Percentiles rank a stretch among this genome's conserved stretches.
These are phyloP conservation scores for Cyphomyrus discorhynchus DNA, from an alignment of 2,113 vertebrate genomes.

Conservation along the genomic window DNA sequence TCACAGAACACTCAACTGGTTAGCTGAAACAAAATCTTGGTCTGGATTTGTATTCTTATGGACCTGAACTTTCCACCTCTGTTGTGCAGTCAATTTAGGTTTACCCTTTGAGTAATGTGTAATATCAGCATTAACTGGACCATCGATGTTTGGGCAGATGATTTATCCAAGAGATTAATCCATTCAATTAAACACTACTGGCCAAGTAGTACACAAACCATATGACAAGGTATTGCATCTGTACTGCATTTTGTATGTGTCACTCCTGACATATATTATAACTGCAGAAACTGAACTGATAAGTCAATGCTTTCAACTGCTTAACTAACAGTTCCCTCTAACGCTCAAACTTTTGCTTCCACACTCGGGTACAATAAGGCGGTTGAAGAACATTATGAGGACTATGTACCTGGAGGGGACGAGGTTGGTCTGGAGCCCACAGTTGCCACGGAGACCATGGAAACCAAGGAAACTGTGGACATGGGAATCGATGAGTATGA, in stretches of 20 bases:
- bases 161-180: background rate
- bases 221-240: constrained; percentile 43
- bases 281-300: constrained; percentile 44
- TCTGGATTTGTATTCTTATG: background rate
- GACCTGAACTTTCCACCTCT: background rate
- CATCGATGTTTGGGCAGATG: background rate
- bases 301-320: constrained; percentile 57
- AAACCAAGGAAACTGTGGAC: constrained; percentile 43
- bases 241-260: constrained; percentile 22
- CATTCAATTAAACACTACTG: background rate
- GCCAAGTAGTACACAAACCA: background rate
- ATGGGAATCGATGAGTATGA: constrained; percentile 66
- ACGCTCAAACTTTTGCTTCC: constrained; percentile 60
- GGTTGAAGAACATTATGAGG: constrained; percentile 80
- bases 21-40: background rate
- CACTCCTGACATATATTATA: constrained; percentile 30
- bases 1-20: background rate
- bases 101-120: background rate
- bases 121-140: background rate
- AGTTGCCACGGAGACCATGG: constrained; percentile 48
- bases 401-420: constrained; percentile 91
- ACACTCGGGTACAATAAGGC: constrained; percentile 64
- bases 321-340: constrained; percentile 81
- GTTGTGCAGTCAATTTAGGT: background rate
- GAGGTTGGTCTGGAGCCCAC: constrained; percentile 74